phyloP scores from a whole-genome alignment of 2,113 vertebrate species.

The Osmerus eperlanus region DNA sequence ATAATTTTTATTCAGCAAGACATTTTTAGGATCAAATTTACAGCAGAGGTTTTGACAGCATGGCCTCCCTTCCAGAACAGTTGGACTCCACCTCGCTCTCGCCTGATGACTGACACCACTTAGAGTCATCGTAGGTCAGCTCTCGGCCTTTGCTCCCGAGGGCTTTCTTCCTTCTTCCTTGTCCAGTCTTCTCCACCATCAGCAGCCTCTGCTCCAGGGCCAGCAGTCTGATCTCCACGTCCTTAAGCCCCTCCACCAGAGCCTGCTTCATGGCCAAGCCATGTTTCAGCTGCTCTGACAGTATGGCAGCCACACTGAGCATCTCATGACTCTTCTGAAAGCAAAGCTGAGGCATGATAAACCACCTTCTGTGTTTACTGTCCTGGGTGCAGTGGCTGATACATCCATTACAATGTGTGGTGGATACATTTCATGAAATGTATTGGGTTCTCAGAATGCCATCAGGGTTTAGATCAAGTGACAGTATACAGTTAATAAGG shows the following conservation, averaged over 20 bases:
- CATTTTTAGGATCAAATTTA: not conserved
- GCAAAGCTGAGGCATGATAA: not conserved
- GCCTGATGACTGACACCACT: not conserved
- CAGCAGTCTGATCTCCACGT: conserved; percentile 12
- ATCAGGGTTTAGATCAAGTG: too few species aligned
- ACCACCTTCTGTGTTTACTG: too few species aligned
- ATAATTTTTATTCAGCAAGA: too few species aligned
- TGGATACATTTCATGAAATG: too few species aligned
- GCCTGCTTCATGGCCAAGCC: conserved; percentile 1
- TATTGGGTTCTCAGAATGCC: too few species aligned
- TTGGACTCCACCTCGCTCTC: not conserved
- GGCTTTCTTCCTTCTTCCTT: not conserved
- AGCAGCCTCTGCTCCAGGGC: conserved; percentile 10
- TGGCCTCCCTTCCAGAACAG: not conserved
- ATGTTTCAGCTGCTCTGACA: not conserved
- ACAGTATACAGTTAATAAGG: too few species aligned
- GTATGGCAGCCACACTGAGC: not conserved
- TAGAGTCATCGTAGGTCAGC: not conserved
- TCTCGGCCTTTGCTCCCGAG: not conserved
- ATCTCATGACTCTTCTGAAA: conserved; percentile 2
- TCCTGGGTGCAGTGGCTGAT: too few species aligned
- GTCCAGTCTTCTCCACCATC: not conserved
- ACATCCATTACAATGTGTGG: too few species aligned
- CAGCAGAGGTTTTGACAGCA: not conserved
- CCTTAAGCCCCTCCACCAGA: conserved; percentile 1